Base-by-base conservation (phyloP, 2,113 vertebrate species). In the Sinocyclocheilus maitianheensis region DNA sequence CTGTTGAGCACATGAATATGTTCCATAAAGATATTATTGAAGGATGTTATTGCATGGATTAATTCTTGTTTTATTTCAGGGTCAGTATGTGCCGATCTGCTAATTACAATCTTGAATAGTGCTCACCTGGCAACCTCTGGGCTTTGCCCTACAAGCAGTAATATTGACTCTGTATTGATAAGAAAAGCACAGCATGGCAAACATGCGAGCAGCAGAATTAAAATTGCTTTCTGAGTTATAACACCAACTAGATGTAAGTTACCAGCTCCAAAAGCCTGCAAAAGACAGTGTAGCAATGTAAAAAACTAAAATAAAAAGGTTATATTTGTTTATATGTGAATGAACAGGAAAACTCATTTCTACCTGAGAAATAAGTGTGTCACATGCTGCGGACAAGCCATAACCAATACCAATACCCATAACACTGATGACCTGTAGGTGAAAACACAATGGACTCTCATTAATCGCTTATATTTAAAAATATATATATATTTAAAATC, bases 281-380 rank as follows among this genome's bases (percentile, higher is more conserved):
- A 43, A 13, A 80, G 12, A 81, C 8, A 51, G 12, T 20, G 7
- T 1, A 62, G 34, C 4, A 24, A 14, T 10, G 5, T 77, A 18
- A 51, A 30, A 43, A 14, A 58, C 2, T 0, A 2, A 58, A 26
- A 63, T 4, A 75, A 5, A 77, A 3, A 1, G 12, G 12, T 55
- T 10, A 60, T 7, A n/a, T 67, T 79, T 60, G 34, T n/a, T 10
- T 71, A 3, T 85, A 10, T 22, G 40, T 75, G 22, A 48, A 55
- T 40, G 20, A 37, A 26, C 30, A 6, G 12, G n/a, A 63, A 20
- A 34, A 43, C 4, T 63, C 0, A 14, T 5, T 43, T 91, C 77
- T 91, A 99, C 97, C 96, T 99, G 98, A 67, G 97, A 98, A 91
- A 98, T 96, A 76, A 99, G 93, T 0, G 98, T 98, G 88, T 98